These are phyloP conservation scores for Montifringilla adamsi DNA, from an alignment of 2,113 vertebrate species.

Conservation along the genomic window DNA sequence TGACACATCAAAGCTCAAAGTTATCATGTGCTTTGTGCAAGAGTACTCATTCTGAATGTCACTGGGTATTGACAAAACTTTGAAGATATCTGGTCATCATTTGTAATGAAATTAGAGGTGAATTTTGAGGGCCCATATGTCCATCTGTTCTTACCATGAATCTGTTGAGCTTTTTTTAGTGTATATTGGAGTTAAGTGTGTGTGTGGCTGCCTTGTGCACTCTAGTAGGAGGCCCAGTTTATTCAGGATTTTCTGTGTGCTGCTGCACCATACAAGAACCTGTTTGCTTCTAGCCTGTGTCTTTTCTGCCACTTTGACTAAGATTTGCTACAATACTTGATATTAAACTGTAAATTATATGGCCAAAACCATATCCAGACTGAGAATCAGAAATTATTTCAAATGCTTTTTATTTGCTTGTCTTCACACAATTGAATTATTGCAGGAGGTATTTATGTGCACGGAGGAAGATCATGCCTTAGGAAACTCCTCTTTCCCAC, in stretches of 20 bases:
- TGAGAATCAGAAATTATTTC: not conserved
- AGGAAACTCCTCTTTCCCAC: not conserved
- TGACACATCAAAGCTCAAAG: not conserved
- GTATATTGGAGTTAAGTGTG: not conserved
- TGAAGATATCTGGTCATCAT: not conserved
- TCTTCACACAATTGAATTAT: not conserved
- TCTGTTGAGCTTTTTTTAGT: not conserved
- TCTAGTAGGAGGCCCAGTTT: not conserved
- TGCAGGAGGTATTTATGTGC: not conserved
- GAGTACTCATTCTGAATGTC: not conserved
- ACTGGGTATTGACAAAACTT: not conserved
- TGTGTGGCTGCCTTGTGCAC: not conserved
- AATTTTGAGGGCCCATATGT: not conserved
- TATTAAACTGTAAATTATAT: not conserved
- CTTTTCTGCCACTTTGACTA: not conserved
- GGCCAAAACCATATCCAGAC: not conserved
- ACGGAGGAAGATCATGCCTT: not conserved
- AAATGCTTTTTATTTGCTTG: not conserved
- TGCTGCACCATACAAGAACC: not conserved
- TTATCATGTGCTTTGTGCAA: not conserved
- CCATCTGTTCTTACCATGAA: not conserved
- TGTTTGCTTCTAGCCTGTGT: not conserved
- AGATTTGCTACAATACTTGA: not conserved
- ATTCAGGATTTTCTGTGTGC: not conserved
- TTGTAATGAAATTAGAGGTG: not conserved